Evolutionary conservation across 2,113 vertebrate genomes (phyloP).

Genomic region (Pelecanoides urinatrix): DNA sequence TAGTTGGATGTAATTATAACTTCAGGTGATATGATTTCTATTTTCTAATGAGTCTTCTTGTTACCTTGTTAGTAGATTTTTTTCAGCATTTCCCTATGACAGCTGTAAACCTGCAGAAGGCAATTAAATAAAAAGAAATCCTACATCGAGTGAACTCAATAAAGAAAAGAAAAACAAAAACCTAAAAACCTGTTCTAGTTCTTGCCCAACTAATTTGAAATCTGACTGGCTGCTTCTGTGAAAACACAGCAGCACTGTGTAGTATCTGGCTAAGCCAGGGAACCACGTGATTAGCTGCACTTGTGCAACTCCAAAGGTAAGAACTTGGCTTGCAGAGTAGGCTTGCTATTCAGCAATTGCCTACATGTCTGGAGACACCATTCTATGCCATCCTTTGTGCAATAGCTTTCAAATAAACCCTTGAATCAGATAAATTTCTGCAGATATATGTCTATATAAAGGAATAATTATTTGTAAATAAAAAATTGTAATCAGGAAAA

Average conservation of each 20-base stretch:
- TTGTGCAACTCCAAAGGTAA: background rate
- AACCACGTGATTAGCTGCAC: background rate
- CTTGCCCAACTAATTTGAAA: background rate
- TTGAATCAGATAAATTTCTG: background rate
- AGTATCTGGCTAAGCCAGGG: background rate
- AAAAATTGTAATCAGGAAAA: background rate
- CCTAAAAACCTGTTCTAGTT: background rate
- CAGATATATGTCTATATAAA: background rate
- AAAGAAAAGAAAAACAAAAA: background rate
- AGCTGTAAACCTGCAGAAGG: background rate
- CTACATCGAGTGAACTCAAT: background rate
- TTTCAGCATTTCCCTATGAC: background rate
- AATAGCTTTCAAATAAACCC: background rate
- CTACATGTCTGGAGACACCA: background rate
- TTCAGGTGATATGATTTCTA: background rate
- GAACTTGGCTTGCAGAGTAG: background rate
- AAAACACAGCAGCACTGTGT: background rate
- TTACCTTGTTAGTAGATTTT: background rate
- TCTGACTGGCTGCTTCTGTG: background rate
- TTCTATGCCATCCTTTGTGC: background rate
- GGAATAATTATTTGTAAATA: background rate
- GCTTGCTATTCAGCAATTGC: background rate
- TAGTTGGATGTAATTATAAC: background rate
- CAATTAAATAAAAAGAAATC: background rate
- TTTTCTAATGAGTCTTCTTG: background rate